Evolutionary conservation across 2,888 invertebrate species (phyloP), one percentile per base, ranked within the genome.

Genomic region (Pristionchus japonicus): DNA sequence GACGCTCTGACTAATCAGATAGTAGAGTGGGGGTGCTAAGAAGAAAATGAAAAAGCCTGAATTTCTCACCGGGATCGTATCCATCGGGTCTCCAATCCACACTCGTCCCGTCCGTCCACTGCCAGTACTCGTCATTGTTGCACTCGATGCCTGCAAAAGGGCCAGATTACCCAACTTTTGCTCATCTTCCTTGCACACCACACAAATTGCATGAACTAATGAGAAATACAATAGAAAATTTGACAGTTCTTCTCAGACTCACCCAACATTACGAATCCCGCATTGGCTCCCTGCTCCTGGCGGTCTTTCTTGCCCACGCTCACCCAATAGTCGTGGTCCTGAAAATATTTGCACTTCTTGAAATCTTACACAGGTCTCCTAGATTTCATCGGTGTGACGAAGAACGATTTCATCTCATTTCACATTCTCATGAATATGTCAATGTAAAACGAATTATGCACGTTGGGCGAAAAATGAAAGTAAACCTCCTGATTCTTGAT

Each of bases 281-380:
- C 27, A 70, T 9, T 77, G 23, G 20, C 9, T 20, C 3, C 77
- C 77, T n/a, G 40, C 40, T 43, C 43, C 43, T 40, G 15, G 27
- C 27, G 43, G n/a, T 77, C 77, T 23, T 13, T n/a, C 77, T 13
- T 77, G n/a, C 43, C 2, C n/a, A 77, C 27, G 27, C 77, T 77
- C 43, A 47, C 40, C 77, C 77, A 77, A 27, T 43, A 77, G 43
- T 77, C 77, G 27, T 77, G 77, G 20, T 77, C 77, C 77, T 77
- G 77, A 1, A 11, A 11, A 43, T 31, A 31, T 67, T n/a, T 27
- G 9, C 3, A 61, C 27, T 27, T 43, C 43, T n/a, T n/a, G n/a
- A n/a, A n/a, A n/a, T n/a, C n/a, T n/a, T n/a, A n/a, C n/a, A n/a
- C n/a, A n/a, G n/a, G n/a, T n/a, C n/a, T n/a, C n/a, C n/a, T n/a